Evolutionary conservation across 1,140 invertebrate genomes (phyloP), one percentile per base, ranked within the genome.

Genomic region (Cheumatopsyche charites): DNA sequence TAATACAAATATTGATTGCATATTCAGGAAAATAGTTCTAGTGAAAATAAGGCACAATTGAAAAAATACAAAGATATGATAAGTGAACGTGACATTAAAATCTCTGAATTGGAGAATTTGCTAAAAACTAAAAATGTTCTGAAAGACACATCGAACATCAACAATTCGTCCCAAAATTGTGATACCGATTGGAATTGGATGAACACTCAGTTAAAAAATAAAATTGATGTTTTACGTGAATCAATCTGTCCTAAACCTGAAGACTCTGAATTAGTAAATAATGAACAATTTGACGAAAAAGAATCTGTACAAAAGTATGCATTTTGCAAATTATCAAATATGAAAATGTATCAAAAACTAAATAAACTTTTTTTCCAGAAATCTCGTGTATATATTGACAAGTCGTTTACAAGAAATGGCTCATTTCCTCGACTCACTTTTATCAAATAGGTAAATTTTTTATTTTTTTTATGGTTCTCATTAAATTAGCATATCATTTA

Each of bases 391-490:
- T 67, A 77, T 90, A 29, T 78, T 92, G 17, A 88, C 88, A 13
- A 86, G 82, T 29, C 83, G 90, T 3, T 79, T 92, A 25, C 89
- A 91, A 78, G 90, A 91, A 75, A 78, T 92, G 70, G 88, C 90
- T 1, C 85, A 86, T 55, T 92, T 92, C 77, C 80, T 92, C 13
- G 89, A 91, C 75, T 90, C 89, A 43, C 80, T 92, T 55, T 78
- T 92, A 6, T 87, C 87, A 63, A 86, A 91, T 73, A 89, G 89
- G 83, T 84, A 79, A 79, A 79, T 79, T 23, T 67, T 26, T 36
- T 36, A 4, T 41, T 41, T 41, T 42, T n/a, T 42, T 43, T 17
- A 26, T 19, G 5, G n/a, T 41, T 67, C 9, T 7, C 21, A 11
- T 17, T 67, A 23, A 67, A 19, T 23, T n/a, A n/a, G n/a, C n/a